Percentiles rank a stretch among this genome's conserved stretches.
Conservation (phyloP, 2,888 invertebrate species). For the Petrophora chlorosata region DNA sequence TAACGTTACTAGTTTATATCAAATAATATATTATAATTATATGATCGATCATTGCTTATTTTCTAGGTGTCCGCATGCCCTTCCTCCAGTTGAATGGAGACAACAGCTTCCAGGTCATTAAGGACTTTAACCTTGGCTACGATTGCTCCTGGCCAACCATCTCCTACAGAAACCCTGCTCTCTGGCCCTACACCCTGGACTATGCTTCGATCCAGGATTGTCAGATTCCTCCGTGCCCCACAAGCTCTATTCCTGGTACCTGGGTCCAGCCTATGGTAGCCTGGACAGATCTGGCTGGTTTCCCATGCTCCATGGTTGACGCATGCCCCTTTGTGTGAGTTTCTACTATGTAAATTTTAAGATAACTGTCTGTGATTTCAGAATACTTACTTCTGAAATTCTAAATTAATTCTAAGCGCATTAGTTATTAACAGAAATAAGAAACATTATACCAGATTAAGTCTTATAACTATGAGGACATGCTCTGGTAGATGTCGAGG, state of each 20-base stretch:
- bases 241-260: conserved; percentile 80
- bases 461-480: too few species aligned
- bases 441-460: too few species aligned
- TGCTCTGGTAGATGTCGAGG: too few species aligned
- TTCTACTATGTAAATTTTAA: background rate
- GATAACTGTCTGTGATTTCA: too few species aligned
- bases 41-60: background rate
- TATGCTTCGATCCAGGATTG: conserved; percentile 83
- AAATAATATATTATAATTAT: too few species aligned
- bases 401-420: too few species aligned
- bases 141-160: conserved; percentile 86
- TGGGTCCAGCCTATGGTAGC: conserved; percentile 88
- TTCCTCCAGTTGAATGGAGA: conserved; percentile 84
- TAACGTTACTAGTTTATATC: too few species aligned
- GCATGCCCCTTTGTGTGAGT: conserved; percentile 77
- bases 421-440: too few species aligned
- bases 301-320: conserved; percentile 84
- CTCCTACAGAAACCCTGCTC: conserved; percentile 59
- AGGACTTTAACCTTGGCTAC: conserved; percentile 76
- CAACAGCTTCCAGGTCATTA: conserved; percentile 81
- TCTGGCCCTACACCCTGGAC: conserved; percentile 89
- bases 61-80: conserved; percentile 77
- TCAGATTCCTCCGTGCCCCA: conserved; percentile 81
- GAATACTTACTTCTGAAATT: too few species aligned
- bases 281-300: conserved; percentile 70